Base-by-base conservation (phyloP, 2,113 vertebrate species). In the Thryonomys swinderianus region DNA sequence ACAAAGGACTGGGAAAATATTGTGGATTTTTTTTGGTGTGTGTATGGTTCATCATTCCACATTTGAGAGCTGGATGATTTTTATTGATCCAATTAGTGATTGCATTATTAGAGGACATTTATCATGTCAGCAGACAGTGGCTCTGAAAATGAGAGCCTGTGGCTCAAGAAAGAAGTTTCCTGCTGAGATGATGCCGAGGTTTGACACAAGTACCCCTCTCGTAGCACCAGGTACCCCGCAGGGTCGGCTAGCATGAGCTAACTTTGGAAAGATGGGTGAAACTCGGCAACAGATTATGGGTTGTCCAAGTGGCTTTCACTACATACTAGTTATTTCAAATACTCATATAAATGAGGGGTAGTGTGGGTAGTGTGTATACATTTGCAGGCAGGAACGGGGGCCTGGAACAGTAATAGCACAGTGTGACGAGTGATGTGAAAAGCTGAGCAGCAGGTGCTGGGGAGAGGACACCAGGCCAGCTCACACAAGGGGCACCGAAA, bases 1-100 rank as follows among this genome's bases (percentile, higher is more conserved):
- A 96, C 48, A 96, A 89, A 86, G 42, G 69, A 42, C 59, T 85
- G 37, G 83, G 73, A 82, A 87, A 57, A 88, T 76, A 81, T 74
- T 92, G 84, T 90, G 84, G 80, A 94, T 94, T 93, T 90, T 78
- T 69, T 76, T n/a, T 85, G 48, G 48, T 10, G 10, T 51, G 48
- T 51, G 48, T 51, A 10, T 10, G 76, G 73, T 92, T 96, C 69
- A 91, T 97, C 81, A 88, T 74, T 85, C 74, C 42, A 7, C 55
- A 37, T 66, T 64, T 9, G 74, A 96, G 59, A 86, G 57, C 17
- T 78, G 79, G 42, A 27, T 57, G 83, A 73, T 90, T 92, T 74
- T 74, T 90, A 84, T 27, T 48, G 76, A 88, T 82, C 64, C 85
- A 91, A 95, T 97, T 90, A 91, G 80, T 73, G 93, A 96, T 59